A percentile compares a stretch with the other conserved stretches of the same genome.
These are phyloP conservation scores for Taphrorychus bicolor DNA, from an alignment of 2,888 invertebrate genomes.

Conservation along the genomic window DNA sequence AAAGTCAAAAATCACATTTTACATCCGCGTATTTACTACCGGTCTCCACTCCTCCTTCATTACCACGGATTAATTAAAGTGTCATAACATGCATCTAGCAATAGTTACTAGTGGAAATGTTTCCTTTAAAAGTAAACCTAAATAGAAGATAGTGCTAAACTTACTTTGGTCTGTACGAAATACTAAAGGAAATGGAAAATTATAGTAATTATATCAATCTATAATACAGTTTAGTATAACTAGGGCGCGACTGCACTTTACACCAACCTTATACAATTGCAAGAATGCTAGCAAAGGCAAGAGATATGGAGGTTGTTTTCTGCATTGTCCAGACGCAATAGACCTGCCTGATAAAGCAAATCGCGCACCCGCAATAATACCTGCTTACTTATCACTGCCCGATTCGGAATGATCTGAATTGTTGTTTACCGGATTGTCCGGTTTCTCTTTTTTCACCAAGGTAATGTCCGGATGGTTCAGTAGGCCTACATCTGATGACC, in stretches of 20 bases:
- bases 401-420: conserved; percentile 61
- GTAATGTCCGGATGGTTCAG: conserved; percentile 68
- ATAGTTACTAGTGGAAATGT: conserved; percentile 4
- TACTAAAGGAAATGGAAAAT: conserved; percentile 51
- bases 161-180: conserved; percentile 62
- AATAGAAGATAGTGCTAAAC: conserved; percentile 48
- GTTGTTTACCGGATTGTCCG: conserved; percentile 60
- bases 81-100: not conserved
- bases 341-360: too few relatives aligned
- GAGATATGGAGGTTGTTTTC: too few relatives aligned
- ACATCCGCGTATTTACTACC: not conserved
- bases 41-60: too few relatives aligned
- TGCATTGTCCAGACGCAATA: too few relatives aligned
- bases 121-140: not conserved
- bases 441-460: conserved; percentile 66
- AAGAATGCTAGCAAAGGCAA: too few relatives aligned
- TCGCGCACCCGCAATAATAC: too few relatives aligned
- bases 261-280: too few relatives aligned
- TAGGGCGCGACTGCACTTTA: not conserved
- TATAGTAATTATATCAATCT: not conserved
- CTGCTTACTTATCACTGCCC: conserved; percentile 52
- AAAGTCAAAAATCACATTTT: conserved; percentile 20
- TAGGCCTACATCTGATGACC: conserved; percentile 52
- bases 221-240: not conserved
- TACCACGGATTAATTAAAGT: not conserved